Evolutionary conservation across 2,797 vertebrate genomes (phyloP), one percentile per base, ranked within the genome.

Genomic region (Carapus acus): DNA sequence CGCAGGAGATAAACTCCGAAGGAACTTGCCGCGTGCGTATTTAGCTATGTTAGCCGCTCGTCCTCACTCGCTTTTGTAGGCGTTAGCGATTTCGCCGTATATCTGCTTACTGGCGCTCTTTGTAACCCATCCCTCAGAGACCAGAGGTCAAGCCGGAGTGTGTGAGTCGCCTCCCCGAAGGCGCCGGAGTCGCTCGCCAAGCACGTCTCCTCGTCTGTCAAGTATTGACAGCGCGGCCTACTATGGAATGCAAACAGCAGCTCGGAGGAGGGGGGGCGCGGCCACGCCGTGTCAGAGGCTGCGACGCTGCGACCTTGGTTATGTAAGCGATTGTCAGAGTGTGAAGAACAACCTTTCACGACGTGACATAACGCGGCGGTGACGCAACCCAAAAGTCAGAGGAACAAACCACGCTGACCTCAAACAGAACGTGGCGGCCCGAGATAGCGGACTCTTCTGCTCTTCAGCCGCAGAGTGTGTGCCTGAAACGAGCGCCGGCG

Each of bases 201-300:
- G 49, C 52, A 48, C 58, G 51, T 73, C 70, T 75, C 54, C 47
- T n/a, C 20, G 54, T 47, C 58, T 52, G 63, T 66, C 58, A 49
- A 33, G 49, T 64, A 74, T 68, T 54, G 78, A 78, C 65, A 8
- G 58, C 18, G 49, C 37, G 14, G 56, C 49, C 74, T 71, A 71
- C 69, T 69, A 57, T 69, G 69, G 71, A 77, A 81, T 78, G 65
- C 71, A 56, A 75, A 77, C 53, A 80, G 64, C 46, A 49, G n/a
- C n/a, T n/a, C n/a, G n/a, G n/a, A n/a, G n/a, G n/a, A n/a, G n/a
- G 19, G 41, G 54, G 77, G 73, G 74, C 52, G 76, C 77, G 78
- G 70, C 70, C 31, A 43, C 15, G 12, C 42, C 40, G 16, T 50
- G 59, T 52, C 47, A 6, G 58, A 67, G 15, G 36, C 55, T 55